phyloP scores from a whole-genome alignment of 2,888 invertebrate species.

The Drosophila prostipennis region DNA sequence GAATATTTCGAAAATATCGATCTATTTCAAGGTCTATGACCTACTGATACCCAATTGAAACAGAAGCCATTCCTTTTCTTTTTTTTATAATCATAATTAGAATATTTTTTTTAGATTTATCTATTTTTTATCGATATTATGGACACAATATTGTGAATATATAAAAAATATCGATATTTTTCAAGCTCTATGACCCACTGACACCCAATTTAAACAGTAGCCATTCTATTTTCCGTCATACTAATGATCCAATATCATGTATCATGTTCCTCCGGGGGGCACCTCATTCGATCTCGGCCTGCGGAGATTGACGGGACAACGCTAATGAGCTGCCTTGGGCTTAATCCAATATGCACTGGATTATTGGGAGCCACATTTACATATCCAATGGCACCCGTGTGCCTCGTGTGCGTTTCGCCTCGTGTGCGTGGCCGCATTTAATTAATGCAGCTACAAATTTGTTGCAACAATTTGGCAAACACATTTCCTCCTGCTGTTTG shows the following conservation, averaged over 20 bases:
- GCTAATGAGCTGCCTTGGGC: conserved; percentile 26
- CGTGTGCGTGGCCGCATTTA: conserved; percentile 38
- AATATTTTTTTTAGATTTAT: too few relatives aligned
- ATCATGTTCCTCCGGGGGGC: neutral
- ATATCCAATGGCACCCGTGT: conserved; percentile 20
- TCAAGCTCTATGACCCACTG: too few relatives aligned
- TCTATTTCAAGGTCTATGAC: too few relatives aligned
- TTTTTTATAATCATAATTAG: too few relatives aligned
- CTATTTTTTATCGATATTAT: too few relatives aligned
- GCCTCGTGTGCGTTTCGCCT: neutral
- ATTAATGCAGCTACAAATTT: conserved; percentile 56
- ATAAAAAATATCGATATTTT: too few relatives aligned
- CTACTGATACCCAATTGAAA: too few relatives aligned
- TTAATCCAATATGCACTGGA: conserved; percentile 22
- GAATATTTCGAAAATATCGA: too few relatives aligned
- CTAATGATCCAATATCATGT: neutral
- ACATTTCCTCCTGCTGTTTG: conserved; percentile 16
- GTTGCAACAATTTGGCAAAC: conserved; percentile 42
- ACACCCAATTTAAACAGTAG: too few relatives aligned
- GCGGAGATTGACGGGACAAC: conserved; percentile 7
- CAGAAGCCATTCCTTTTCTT: too few relatives aligned
- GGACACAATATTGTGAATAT: too few relatives aligned
- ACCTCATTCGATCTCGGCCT: neutral
- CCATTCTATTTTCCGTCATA: too few relatives aligned
- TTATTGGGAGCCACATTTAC: conserved; percentile 21